phyloP scores from a whole-genome alignment of 2,113 vertebrate genomes.

The Rhinoderma darwinii region DNA sequence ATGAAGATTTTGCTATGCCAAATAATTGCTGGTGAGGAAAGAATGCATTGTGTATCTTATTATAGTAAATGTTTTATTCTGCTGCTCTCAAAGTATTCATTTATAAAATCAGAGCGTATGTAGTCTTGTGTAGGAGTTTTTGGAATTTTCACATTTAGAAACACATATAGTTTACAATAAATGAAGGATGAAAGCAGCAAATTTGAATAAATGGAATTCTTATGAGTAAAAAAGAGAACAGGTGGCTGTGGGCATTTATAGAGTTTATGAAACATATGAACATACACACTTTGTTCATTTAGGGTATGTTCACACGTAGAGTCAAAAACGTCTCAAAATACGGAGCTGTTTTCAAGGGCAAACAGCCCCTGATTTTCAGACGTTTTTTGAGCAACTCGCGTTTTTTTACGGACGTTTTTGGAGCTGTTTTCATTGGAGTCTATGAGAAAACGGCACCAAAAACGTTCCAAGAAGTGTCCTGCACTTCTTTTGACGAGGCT shows the following conservation, averaged over 20 bases:
- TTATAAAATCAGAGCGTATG: slow-evolving; percentile 37
- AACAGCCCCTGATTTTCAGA: too few relatives aligned
- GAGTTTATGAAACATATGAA: slow-evolving; percentile 11
- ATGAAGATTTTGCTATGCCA: slow-evolving; percentile 28
- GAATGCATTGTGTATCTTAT: slow-evolving; percentile 39
- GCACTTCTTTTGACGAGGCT: too few relatives aligned
- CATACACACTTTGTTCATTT: background rate
- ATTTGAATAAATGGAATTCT: slow-evolving; percentile 43
- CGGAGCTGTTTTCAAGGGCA: too few relatives aligned
- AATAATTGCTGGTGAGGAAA: slow-evolving; percentile 46
- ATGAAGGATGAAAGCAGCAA: slow-evolving; percentile 15
- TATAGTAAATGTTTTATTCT: slow-evolving; percentile 51
- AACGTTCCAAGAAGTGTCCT: too few relatives aligned
- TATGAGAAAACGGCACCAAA: too few relatives aligned
- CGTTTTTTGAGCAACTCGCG: too few relatives aligned
- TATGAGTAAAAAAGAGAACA: slow-evolving; percentile 7
- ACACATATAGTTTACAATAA: slow-evolving; percentile 23
- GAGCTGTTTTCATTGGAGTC: too few relatives aligned
- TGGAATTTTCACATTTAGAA: slow-evolving; percentile 4
- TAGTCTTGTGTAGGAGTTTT: slow-evolving; percentile 29
- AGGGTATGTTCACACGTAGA: too few relatives aligned
- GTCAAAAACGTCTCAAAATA: too few relatives aligned
- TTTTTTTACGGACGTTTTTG: too few relatives aligned
- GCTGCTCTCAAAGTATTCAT: slow-evolving; percentile 40
- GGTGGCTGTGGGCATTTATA: slow-evolving; percentile 22